Conservation (phyloP, 2,888 invertebrate species). For the Melinaea menophilus region DNA sequence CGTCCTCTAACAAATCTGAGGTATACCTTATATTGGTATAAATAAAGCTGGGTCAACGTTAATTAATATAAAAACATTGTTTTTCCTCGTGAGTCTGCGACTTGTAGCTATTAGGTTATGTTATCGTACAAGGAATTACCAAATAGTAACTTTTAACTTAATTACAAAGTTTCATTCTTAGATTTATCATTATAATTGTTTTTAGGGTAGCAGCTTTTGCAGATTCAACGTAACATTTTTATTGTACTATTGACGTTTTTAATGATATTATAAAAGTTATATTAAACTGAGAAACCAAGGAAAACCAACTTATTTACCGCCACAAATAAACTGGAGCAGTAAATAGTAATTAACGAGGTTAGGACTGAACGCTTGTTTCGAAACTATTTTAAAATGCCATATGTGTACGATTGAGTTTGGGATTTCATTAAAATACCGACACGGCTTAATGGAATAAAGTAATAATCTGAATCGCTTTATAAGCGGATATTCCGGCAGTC, state of each 20-base stretch:
- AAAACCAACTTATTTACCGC: conserved; percentile 5
- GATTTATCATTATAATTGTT: neutral
- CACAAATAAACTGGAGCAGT: conserved; percentile 11
- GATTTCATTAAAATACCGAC: conserved; percentile 43
- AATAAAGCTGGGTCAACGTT: neutral
- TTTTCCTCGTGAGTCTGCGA: no score
- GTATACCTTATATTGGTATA: no score
- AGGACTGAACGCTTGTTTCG: conserved; percentile 26
- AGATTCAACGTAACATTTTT: neutral
- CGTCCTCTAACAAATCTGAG: conserved; percentile 13
- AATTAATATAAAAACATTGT: no score
- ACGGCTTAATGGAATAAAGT: conserved; percentile 40
- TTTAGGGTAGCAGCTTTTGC: neutral
- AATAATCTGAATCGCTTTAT: conserved; percentile 44
- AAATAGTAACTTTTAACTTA: neutral
- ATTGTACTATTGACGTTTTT: neutral
- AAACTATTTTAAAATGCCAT: conserved; percentile 37
- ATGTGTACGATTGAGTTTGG: conserved; percentile 30
- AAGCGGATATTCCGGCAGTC: conserved; percentile 50
- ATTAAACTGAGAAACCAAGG: conserved; percentile 5
- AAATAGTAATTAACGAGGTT: conserved; percentile 29
- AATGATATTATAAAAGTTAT: neutral
- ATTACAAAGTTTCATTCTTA: no score
- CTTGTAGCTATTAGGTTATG: neutral
- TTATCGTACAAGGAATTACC: no score